Base-by-base conservation (phyloP, 2,888 invertebrate genomes). In the Eubasilissa splendida region DNA sequence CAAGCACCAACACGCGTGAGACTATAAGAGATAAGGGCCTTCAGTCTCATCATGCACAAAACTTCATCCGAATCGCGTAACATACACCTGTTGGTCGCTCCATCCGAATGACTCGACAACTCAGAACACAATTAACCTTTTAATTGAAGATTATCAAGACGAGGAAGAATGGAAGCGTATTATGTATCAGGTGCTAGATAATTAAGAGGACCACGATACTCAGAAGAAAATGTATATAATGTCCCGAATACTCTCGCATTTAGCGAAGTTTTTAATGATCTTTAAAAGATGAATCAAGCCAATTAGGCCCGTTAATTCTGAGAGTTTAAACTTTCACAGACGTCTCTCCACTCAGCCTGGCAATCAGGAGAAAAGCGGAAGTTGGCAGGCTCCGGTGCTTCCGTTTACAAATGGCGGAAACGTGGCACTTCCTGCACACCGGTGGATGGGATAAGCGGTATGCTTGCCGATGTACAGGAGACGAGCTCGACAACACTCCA, bases 331-430 rank as follows among this genome's bases (percentile, higher is more conserved):
- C 50, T 68, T 66, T 68, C 50, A 9, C 50, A 52, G 50, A 50
- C 50, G 50, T 68, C 68, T n/a, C 68, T 22, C 54, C 54, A 9
- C 54, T 54, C 71, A 12, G n/a, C 10, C 10, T 22, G 53, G 54
- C 71, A 53, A 71, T 71, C 71, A 53, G 71, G 31, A 54, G 53
- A 42, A 33, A 71, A 71, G 54, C 71, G 71, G 71, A 54, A 56
- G 71, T 71, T 54, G 71, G 52, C 52, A 33, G 33, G 71, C n/a
- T 71, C 53, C n/a, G 54, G 22, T 53, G 54, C 54, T 71, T 71
- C 71, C 71, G 71, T 53, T 58, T 22, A 33, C 31, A 71, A 71
- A 71, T 56, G 53, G 71, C 9, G 71, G 54, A 54, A 71, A 71
- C 53, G 53, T 53, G 71, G 22, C 71, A 71, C 71, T 71, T 71